Conservation (phyloP, 1,140 invertebrate genomes). For the Drosophila virilis region DNA sequence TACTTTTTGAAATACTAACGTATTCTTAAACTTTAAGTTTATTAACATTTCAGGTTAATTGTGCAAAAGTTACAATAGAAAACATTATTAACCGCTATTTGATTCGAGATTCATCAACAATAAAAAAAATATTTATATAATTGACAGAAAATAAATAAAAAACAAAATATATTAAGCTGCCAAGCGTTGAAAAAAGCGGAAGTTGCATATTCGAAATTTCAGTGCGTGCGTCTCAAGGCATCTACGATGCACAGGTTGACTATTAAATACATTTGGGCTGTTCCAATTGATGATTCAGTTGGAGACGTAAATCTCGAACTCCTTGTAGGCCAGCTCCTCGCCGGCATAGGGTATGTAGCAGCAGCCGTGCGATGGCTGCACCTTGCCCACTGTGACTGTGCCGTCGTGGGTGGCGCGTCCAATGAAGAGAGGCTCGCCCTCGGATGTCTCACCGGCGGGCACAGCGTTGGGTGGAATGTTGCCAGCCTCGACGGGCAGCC, state of each 20-base stretch:
- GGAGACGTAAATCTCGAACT: conserved; percentile 90
- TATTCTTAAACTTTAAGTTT: conserved; percentile 29
- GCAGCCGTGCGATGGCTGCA: conserved; percentile 88
- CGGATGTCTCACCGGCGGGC: conserved; percentile 89
- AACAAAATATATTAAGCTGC: conserved; percentile 12
- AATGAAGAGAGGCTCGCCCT: conserved; percentile 90
- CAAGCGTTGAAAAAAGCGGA: conserved; percentile 6
- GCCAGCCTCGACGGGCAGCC: conserved; percentile 87
- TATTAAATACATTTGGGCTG: conserved; percentile 31
- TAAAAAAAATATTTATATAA: conserved; percentile 9
- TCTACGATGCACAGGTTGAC: conserved; percentile 38
- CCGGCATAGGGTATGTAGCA: conserved; percentile 91
- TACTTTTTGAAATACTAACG: no score
- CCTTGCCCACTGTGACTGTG: conserved; percentile 89
- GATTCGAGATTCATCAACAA: conserved; percentile 33
- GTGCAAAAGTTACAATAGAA: conserved; percentile 29
- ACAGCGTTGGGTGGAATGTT: conserved; percentile 90
- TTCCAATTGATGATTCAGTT: conserved; percentile 40
- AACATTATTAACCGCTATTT: conserved; percentile 3
- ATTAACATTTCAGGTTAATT: conserved; percentile 31
- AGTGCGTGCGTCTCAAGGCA: conserved; percentile 19
- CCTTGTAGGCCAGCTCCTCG: conserved; percentile 88
- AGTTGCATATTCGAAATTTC: conserved; percentile 22
- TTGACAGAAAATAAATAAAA: conserved; percentile 32
- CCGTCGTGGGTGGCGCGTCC: conserved; percentile 89